Evolutionary conservation across 2,113 vertebrate species (phyloP).

Genomic region (Vulpes ferrilata): DNA sequence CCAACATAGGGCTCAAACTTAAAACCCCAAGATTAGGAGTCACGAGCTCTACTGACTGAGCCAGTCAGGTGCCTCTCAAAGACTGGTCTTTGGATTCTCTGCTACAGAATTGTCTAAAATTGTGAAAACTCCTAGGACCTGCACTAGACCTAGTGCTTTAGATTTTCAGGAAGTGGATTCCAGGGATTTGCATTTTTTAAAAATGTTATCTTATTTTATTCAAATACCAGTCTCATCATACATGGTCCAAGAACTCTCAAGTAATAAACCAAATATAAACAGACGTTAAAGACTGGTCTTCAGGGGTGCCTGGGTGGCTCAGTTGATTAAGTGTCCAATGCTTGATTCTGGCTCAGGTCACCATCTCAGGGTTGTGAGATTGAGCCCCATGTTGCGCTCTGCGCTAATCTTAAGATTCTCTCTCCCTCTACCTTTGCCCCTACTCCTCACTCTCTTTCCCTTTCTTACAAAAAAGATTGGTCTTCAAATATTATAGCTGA

Average conservation of each 20-base stretch:
- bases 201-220: conserved; percentile 81
- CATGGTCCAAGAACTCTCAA: conserved; percentile 74
- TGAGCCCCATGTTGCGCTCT: neutral
- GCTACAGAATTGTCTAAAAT: neutral
- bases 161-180: conserved; percentile 18
- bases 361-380: neutral
- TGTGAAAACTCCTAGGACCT: neutral
- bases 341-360: neutral
- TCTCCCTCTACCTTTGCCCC: neutral
- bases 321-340: neutral
- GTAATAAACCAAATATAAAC: neutral
- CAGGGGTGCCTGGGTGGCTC: conserved; percentile 66
- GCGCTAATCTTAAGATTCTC: neutral
- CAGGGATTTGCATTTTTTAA: neutral
- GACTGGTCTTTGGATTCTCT: neutral
- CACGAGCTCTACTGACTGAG: too few species aligned
- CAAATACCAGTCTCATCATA: conserved; percentile 43
- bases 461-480: conserved; percentile 47
- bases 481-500: conserved; percentile 94
- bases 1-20: too few species aligned
- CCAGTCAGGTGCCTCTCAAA: neutral
- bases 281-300: conserved; percentile 78
- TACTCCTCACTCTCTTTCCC: accelerated
- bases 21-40: too few species aligned
- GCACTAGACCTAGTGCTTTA: neutral